A percentile compares a stretch with the other conserved stretches of the same genome.
These are phyloP conservation scores for Holacanthus passer DNA, from an alignment of 2,113 vertebrate genomes.

Conservation along the genomic window DNA sequence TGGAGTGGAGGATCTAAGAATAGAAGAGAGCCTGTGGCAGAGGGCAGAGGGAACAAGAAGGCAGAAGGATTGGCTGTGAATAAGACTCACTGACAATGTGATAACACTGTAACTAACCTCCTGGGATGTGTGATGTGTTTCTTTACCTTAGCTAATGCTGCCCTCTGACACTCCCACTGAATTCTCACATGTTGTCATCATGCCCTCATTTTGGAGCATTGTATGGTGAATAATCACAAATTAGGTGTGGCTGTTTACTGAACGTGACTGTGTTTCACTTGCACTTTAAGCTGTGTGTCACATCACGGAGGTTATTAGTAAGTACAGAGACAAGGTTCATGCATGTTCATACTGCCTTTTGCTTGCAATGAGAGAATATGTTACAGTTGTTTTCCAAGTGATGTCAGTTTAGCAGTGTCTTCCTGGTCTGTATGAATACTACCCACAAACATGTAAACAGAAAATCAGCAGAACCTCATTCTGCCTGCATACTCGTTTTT, in stretches of 20 bases:
- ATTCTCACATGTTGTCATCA: constrained; percentile 43
- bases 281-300: not conserved
- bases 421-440: not conserved
- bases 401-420: not conserved
- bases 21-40: constrained; percentile 71
- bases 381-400: not conserved
- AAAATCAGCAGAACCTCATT: constrained; percentile 11
- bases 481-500: not conserved
- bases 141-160: constrained; percentile 57
- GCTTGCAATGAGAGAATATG: not conserved
- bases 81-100: constrained; percentile 71
- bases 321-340: not conserved
- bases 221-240: constrained; percentile 23
- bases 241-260: constrained; percentile 3
- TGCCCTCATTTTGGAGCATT: constrained; percentile 36
- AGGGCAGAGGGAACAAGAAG: constrained; percentile 68
- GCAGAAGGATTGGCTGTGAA: constrained; percentile 61
- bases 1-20: constrained; percentile 70
- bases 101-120: constrained; percentile 62
- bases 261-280: not conserved
- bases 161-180: constrained; percentile 48
- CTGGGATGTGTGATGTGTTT: constrained; percentile 63
- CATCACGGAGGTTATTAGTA: not conserved
- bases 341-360: not conserved
- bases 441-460: not conserved